phyloP scores from a whole-genome alignment of 2,113 vertebrate genomes.

The Bostrychus sinensis region DNA sequence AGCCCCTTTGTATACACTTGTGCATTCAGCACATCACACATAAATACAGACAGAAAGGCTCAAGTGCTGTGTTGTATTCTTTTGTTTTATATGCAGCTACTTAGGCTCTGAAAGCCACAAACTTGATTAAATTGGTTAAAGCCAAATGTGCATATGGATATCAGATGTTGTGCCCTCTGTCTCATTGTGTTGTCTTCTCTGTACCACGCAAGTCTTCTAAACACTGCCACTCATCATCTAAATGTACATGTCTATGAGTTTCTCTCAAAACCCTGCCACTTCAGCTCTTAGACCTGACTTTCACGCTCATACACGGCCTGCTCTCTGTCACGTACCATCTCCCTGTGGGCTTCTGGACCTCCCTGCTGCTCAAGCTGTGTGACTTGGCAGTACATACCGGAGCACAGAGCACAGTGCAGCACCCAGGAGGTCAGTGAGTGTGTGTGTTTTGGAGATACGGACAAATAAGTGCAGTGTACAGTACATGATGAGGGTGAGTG shows the following conservation, averaged over 20 bases:
- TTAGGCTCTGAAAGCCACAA: constrained; percentile 44
- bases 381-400: constrained; percentile 72
- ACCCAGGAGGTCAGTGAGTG: constrained; percentile 53
- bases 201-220: constrained; percentile 23
- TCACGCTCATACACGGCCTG: constrained; percentile 50
- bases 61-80: constrained; percentile 31
- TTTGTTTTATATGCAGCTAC: constrained; percentile 41
- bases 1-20: constrained; percentile 50
- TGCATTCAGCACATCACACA: constrained; percentile 39
- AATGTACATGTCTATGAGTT: constrained; percentile 18
- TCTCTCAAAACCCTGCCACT: constrained; percentile 18
- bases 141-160: constrained; percentile 52
- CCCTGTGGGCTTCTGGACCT: constrained; percentile 73
- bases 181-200: constrained; percentile 7
- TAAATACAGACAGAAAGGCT: constrained; percentile 29
- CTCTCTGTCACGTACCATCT: constrained; percentile 78
- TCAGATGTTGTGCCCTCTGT: constrained; percentile 60
- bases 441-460: constrained; percentile 20
- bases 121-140: constrained; percentile 54
- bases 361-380: constrained; percentile 75
- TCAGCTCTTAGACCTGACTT: constrained; percentile 28
- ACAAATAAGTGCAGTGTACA: constrained; percentile 18
- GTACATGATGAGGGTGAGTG: constrained; percentile 19
- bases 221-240: constrained; percentile 23
- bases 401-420: constrained; percentile 44